Conservation (phyloP, 2,797 vertebrate species). For the Sebastes diaconus region DNA sequence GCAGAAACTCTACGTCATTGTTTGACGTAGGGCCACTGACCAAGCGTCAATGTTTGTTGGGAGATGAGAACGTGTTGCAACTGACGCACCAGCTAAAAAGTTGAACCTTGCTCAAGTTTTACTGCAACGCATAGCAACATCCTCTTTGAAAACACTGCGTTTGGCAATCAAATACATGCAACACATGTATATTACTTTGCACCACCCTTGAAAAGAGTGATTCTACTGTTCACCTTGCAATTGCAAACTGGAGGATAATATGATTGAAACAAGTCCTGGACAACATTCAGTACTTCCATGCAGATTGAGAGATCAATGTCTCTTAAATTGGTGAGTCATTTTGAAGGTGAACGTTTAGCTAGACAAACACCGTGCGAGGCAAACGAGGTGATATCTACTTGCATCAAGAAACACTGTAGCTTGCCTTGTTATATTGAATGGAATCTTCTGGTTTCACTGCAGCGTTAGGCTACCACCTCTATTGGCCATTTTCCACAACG, state of each 20-base stretch:
- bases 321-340: not conserved
- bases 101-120: not conserved
- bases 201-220: not conserved
- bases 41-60: not conserved
- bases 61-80: not conserved
- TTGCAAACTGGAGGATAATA: not conserved
- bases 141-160: not conserved
- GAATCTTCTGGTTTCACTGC: slow-evolving; percentile 11
- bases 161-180: not conserved
- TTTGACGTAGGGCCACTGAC: not conserved
- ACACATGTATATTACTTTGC: not conserved
- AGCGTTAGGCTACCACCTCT: not conserved
- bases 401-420: not conserved
- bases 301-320: not conserved
- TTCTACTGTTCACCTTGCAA: not conserved
- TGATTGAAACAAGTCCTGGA: not conserved
- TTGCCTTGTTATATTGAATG: not conserved
- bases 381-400: not conserved
- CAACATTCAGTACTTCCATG: not conserved
- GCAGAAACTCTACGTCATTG: not conserved
- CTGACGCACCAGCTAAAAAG: not conserved
- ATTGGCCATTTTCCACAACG: not conserved
- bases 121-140: not conserved
- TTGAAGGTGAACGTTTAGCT: not conserved
- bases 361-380: not conserved